Percentiles rank a stretch among this genome's conserved stretches.
Conservation (phyloP, 2,888 invertebrate species). For the Himalopsyche kuldschensis region DNA sequence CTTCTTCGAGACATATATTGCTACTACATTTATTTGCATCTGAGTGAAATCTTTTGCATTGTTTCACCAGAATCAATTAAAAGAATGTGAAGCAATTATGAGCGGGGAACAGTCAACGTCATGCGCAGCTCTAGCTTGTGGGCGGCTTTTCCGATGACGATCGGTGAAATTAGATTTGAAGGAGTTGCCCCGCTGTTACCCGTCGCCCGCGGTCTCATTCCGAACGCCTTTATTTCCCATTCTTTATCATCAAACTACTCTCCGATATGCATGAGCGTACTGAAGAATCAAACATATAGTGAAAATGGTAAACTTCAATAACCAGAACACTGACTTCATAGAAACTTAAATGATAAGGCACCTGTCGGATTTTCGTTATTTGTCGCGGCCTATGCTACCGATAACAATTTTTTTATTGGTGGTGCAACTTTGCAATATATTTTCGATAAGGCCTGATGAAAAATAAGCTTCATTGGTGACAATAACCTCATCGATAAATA, state of each 20-base stretch:
- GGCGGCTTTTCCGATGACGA: constrained; percentile 52
- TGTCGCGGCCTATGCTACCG: too few species aligned
- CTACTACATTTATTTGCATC: neutral
- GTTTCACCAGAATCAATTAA: constrained; percentile 43
- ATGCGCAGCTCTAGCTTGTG: constrained; percentile 44
- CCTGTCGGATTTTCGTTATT: too few species aligned
- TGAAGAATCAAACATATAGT: too few species aligned
- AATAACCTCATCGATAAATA: too few species aligned
- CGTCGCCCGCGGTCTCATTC: constrained; percentile 2
- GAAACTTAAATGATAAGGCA: too few species aligned
- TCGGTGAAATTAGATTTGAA: constrained; percentile 63
- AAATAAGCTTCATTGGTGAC: too few species aligned
- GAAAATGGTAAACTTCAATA: too few species aligned
- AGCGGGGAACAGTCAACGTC: constrained; percentile 27
- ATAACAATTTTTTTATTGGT: too few species aligned
- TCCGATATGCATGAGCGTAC: neutral
- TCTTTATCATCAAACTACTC: neutral
- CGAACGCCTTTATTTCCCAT: constrained; percentile 20
- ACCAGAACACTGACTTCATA: too few species aligned
- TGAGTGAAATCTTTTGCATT: neutral
- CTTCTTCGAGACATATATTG: neutral
- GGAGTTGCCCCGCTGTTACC: constrained; percentile 46
- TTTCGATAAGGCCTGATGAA: too few species aligned
- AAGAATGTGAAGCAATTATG: constrained; percentile 30
- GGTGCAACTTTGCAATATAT: too few species aligned